A percentile compares a stretch with the other conserved stretches of the same genome.
Conservation (phyloP, 2,888 invertebrate genomes). For the Nephrotoma guestfalica region DNA sequence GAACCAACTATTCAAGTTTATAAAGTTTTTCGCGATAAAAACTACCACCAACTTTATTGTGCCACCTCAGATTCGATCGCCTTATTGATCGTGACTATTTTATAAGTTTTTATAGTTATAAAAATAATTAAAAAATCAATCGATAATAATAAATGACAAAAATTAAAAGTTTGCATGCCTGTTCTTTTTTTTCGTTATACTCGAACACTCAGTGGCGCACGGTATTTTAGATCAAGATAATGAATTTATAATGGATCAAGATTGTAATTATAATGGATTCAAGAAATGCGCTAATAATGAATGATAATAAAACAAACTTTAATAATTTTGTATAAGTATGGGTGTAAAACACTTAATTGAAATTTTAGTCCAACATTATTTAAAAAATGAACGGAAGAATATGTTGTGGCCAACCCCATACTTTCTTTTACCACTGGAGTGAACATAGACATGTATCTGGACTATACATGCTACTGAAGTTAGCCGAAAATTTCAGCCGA, state of each 20-base stretch:
- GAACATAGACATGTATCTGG: too few relatives aligned
- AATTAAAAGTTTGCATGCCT: not conserved
- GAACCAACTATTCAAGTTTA: not conserved
- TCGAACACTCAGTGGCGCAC: not conserved
- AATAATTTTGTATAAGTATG: too few relatives aligned
- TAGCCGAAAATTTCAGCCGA: too few relatives aligned
- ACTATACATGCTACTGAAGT: too few relatives aligned
- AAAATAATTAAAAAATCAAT: not conserved
- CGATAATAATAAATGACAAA: not conserved
- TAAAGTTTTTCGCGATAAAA: not conserved
- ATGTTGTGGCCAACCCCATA: too few relatives aligned
- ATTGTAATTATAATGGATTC: not conserved
- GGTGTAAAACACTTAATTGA: too few relatives aligned
- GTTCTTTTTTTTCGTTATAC: not conserved
- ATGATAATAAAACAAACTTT: not conserved
- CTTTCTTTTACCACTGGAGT: too few relatives aligned
- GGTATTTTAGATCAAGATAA: not conserved
- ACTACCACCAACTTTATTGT: not conserved
- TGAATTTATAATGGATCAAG: not conserved
- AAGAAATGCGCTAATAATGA: not conserved
- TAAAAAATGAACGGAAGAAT: too few relatives aligned
- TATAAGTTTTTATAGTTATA: not conserved
- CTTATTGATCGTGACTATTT: not conserved
- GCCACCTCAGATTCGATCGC: not conserved
- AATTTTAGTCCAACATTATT: too few relatives aligned